These are phyloP conservation scores for Sitophilus oryzae DNA, from an alignment of 1,140 invertebrate genomes.

Conservation along the genomic window DNA sequence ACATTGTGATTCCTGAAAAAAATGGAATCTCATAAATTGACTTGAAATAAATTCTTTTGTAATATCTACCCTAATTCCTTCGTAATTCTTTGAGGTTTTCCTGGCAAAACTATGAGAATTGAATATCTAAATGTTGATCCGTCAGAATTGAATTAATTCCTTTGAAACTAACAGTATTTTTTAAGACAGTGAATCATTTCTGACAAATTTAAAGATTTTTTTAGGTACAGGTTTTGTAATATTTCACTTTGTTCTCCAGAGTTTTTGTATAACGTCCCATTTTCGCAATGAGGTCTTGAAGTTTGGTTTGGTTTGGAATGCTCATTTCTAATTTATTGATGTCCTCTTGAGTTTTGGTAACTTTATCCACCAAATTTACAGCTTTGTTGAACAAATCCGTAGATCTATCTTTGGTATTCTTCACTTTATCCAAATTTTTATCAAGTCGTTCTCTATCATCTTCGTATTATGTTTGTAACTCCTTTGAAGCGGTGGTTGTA, in stretches of 20 bases:
- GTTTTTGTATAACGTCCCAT: slow-evolving; percentile 30
- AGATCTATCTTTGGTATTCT: slow-evolving; percentile 34
- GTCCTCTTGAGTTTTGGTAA: slow-evolving; percentile 32
- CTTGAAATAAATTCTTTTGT: no score
- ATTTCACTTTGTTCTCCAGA: slow-evolving; percentile 31
- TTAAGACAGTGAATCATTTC: slow-evolving; percentile 11
- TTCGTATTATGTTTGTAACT: slow-evolving; percentile 34
- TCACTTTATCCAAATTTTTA: slow-evolving; percentile 33
- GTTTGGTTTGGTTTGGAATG: slow-evolving; percentile 37
- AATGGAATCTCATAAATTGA: no score
- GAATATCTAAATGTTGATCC: no score
- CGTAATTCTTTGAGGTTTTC: no score
- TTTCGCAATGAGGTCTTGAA: slow-evolving; percentile 44
- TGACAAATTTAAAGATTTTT: no score
- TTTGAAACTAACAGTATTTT: not conserved
- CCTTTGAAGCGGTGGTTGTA: slow-evolving; percentile 29
- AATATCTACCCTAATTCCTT: no score
- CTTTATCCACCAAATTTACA: slow-evolving; percentile 33
- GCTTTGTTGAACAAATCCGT: slow-evolving; percentile 36
- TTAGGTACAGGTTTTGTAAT: slow-evolving; percentile 38
- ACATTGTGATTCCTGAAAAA: no score
- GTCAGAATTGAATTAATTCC: no score
- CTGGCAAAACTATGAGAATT: no score
- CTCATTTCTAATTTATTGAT: slow-evolving; percentile 42
- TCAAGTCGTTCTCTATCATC: slow-evolving; percentile 28